phyloP scores from a whole-genome alignment of 2,113 vertebrate species.

The Salvelinus sp. region DNA sequence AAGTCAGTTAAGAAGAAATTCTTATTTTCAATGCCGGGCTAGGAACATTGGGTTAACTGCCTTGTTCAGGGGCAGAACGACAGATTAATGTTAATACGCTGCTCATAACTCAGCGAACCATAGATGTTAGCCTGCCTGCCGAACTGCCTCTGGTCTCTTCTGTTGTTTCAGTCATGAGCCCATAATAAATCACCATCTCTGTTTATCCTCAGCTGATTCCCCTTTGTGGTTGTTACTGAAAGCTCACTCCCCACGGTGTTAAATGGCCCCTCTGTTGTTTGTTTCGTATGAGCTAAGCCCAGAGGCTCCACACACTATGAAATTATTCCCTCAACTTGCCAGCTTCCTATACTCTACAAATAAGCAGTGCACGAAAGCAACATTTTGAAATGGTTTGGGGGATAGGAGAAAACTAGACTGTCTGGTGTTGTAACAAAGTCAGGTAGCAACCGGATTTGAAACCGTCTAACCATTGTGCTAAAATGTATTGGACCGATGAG shows the following conservation, averaged over 20 bases:
- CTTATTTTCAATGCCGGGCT: too few species aligned
- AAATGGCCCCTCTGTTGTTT: conserved; percentile 31
- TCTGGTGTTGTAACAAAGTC: neutral
- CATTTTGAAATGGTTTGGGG: neutral
- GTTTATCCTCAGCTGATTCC: conserved; percentile 26
- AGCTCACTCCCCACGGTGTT: conserved; percentile 24
- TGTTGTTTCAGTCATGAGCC: conserved; percentile 5
- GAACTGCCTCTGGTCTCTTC: conserved; percentile 7
- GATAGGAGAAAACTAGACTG: neutral
- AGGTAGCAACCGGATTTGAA: conserved; percentile 1
- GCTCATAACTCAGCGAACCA: conserved; percentile 31
- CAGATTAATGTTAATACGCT: conserved; percentile 26
- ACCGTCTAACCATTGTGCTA: neutral
- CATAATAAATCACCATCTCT: conserved; percentile 29
- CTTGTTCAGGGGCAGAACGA: too few species aligned
- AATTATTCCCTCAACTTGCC: conserved; percentile 36
- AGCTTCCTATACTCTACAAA: conserved; percentile 20
- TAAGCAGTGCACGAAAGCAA: neutral
- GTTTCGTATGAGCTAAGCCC: conserved; percentile 22
- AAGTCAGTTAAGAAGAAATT: too few species aligned
- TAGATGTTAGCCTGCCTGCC: conserved; percentile 32
- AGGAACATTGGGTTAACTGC: too few species aligned
- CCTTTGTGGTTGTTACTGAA: conserved; percentile 30
- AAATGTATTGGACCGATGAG: neutral
- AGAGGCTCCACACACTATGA: conserved; percentile 19